Base-by-base conservation (phyloP, 2,888 invertebrate species). In the Agriotes lineatus region DNA sequence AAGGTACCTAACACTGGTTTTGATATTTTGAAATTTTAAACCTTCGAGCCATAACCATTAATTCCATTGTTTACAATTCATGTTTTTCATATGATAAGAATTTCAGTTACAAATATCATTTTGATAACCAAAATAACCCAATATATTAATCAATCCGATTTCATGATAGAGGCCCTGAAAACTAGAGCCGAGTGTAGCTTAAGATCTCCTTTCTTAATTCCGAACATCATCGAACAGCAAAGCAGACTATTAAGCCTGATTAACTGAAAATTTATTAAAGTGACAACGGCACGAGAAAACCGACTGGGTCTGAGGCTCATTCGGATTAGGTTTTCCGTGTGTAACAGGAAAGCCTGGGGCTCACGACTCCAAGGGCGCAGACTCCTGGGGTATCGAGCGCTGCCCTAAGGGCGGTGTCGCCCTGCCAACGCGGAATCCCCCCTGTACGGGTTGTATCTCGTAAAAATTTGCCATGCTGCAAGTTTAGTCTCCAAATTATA, bases 381-480 rank as follows among this genome's bases (percentile, higher is more conserved):
- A 75, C 76, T 75, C 79, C 73, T 71, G 75, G 75, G 75, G 75
- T 81, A 81, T 81, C 80, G 81, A 81, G 75, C 81, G 80, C 77
- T 74, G 77, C 78, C 78, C 79, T 75, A 71, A 77, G 79, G 80
- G 79, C 78, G 78, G 77, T 75, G 79, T 81, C 82, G 77, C 78
- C 78, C 79, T 80, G 79, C 79, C 81, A 79, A 80, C 81, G 77
- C 78, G 44, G 62, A 64, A 59, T 63, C 33, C 50, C 68, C 63
- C 67, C 58, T 59, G 62, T 54, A 42, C 42, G 39, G 10, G 50
- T 18, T 56, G 30, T 52, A 67, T 62, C 61, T 56, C 67, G 42
- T 58, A 67, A 67, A 67, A 67, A 62, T 67, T 62, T 39, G 56
- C 48, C 25, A 48, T 52, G 59, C 48, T 66, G 48, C 33, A 33